Base-by-base conservation (phyloP, 1,140 invertebrate genomes). In the Lanistes nyassanus region DNA sequence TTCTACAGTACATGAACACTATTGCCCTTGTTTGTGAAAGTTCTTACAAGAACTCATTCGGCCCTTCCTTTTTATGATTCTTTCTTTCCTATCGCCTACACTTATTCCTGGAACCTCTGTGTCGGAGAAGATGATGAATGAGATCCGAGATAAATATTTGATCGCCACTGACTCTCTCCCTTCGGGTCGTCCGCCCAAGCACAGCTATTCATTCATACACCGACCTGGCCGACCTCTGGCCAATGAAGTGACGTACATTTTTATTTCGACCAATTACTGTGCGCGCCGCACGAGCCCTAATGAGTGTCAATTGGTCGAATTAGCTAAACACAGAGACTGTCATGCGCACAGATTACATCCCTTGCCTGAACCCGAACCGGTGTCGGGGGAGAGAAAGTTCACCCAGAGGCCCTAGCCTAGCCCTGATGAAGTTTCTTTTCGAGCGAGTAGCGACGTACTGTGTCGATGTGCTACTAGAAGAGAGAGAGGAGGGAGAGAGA, bases 291-390 rank as follows among this genome's bases (percentile, higher is more conserved):
- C 60, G 64, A 47, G 69, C 76, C 47, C 70, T 77, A 73, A 77
- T 72, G 76, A 73, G 70, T 65, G 60, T 42, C 70, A 72, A 77
- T 77, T 77, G 76, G 65, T 66, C 42, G 70, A 69, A 77, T 77
- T 77, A 77, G 71, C 71, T 60, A 74, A 77, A 77, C 76, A 77
- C 56, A 77, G 71, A 67, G 64, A 64, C 55, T 77, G 76, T 77
- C 76, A 74, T 66, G 64, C 56, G 51, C 55, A 58, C 55, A 58
- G 71, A 77, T 77, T 77, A 66, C 74, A 75, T 67, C 55, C 51
- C 62, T 23, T 67, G 65, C 64, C 29, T 42, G 62, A 64, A 56
- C 55, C 56, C 39, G 55, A 16, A 37, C 55, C 70, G 56, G 55
- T 72, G 70, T 37, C 36, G 34, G 56, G 34, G 36, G 56, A 60